phyloP scores from a whole-genome alignment of 2,888 invertebrate genomes.

The Megamerina dolium region DNA sequence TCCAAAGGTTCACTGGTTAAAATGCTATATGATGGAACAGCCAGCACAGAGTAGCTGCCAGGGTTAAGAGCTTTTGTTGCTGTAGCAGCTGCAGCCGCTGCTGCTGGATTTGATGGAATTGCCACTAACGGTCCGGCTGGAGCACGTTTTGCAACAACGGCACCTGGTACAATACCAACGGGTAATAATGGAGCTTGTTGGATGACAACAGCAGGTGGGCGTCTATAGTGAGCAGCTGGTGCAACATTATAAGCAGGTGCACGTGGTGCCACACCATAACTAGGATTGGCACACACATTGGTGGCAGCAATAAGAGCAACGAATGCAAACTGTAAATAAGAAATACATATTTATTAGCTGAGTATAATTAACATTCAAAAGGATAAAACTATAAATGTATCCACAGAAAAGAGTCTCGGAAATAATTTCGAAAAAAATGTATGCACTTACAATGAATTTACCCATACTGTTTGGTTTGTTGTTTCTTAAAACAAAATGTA shows the following conservation, averaged over 20 bases:
- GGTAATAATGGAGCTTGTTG: not conserved
- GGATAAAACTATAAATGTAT: not conserved
- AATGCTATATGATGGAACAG: constrained; percentile 21
- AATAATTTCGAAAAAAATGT: too few relatives aligned
- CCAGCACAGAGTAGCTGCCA: constrained; percentile 21
- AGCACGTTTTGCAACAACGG: not conserved
- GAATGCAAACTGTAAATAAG: constrained; percentile 8
- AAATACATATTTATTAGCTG: too few relatives aligned
- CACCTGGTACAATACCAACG: not conserved
- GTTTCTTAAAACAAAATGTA: too few relatives aligned
- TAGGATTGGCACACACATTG: not conserved
- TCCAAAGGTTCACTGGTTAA: too few relatives aligned
- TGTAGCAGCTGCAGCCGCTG: constrained; percentile 29
- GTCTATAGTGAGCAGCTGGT: not conserved
- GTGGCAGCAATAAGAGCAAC: constrained; percentile 6
- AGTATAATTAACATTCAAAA: not conserved
- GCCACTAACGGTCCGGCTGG: constrained; percentile 7
- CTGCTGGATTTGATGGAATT: constrained; percentile 15
- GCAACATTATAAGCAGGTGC: not conserved
- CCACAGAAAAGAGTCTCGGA: not conserved
- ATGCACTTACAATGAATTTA: constrained; percentile 27
- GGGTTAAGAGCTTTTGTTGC: constrained; percentile 16
- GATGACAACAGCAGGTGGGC: constrained; percentile 1
- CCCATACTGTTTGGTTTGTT: constrained; percentile 25
- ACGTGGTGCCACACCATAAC: not conserved